Conservation (phyloP, 2,113 vertebrate species). For the Chaenocephalus aceratus region DNA sequence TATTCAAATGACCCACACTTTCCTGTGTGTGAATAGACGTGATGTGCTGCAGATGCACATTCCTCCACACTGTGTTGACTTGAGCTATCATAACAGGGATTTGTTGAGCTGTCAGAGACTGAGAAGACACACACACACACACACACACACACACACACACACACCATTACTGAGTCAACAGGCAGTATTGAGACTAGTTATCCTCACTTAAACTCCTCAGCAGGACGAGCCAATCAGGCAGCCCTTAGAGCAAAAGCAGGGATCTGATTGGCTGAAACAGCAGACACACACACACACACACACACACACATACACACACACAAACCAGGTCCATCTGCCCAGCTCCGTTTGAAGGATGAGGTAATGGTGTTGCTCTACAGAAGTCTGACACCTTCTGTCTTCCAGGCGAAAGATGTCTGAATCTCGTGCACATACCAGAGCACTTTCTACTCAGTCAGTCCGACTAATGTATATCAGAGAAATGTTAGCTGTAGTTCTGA, state of each 20-base stretch:
- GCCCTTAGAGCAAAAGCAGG: not conserved
- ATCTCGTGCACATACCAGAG: not conserved
- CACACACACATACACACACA: slow-evolving; percentile 38
- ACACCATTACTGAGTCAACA: slow-evolving; percentile 60
- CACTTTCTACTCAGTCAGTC: not conserved
- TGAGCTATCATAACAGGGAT: slow-evolving; percentile 73
- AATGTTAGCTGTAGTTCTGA: slow-evolving; percentile 1
- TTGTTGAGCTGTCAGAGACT: slow-evolving; percentile 53
- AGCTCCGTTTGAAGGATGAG: slow-evolving; percentile 73
- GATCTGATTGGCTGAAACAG: slow-evolving; percentile 57
- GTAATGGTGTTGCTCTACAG: slow-evolving; percentile 67
- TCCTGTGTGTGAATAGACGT: slow-evolving; percentile 2
- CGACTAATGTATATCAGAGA: not conserved
- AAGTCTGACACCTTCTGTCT: slow-evolving; percentile 19
- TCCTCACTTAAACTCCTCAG: slow-evolving; percentile 45
- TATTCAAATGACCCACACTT: not conserved
- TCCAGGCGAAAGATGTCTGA: not conserved
- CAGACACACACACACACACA: slow-evolving; percentile 33
- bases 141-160: no score
- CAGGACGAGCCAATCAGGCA: slow-evolving; percentile 56
- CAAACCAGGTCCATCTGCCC: slow-evolving; percentile 68
- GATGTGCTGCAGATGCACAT: slow-evolving; percentile 70
- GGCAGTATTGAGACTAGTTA: slow-evolving; percentile 38
- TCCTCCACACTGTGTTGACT: slow-evolving; percentile 70
- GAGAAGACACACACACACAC: slow-evolving; percentile 19